Conservation (phyloP, 2,113 vertebrate species). For the Coptodon bakossiorum region DNA sequence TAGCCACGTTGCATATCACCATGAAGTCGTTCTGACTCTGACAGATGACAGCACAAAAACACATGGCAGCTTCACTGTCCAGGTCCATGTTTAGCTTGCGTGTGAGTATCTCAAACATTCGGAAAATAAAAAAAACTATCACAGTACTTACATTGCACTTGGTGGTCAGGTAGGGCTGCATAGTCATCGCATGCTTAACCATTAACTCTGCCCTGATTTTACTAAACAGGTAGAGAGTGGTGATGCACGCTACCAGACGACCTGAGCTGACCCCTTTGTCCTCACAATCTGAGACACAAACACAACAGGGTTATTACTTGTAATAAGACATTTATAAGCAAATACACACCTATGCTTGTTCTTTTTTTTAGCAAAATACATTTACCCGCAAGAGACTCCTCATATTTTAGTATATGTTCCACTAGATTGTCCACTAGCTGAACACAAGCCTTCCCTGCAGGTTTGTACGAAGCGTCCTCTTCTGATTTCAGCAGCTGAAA, state of each 20-base stretch:
- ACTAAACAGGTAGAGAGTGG: conserved; percentile 95
- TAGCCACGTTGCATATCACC: conserved; percentile 98
- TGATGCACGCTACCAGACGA: conserved; percentile 92
- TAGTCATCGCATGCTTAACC: conserved; percentile 98
- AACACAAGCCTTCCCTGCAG: conserved; percentile 94
- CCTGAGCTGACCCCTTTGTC: conserved; percentile 89
- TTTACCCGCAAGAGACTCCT: conserved; percentile 90
- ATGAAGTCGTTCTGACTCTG: conserved; percentile 97
- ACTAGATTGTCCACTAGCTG: conserved; percentile 98
- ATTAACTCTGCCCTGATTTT: conserved; percentile 96
- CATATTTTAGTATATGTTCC: conserved; percentile 94
- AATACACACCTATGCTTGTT: background rate
- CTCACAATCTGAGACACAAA: conserved; percentile 68
- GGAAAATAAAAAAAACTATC: background rate
- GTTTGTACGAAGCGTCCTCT: conserved; percentile 95
- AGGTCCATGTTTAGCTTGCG: background rate
- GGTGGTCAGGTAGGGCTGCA: conserved; percentile 97
- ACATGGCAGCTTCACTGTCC: background rate
- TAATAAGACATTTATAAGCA: background rate
- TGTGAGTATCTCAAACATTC: background rate
- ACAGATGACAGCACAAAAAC: background rate
- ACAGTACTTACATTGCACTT: conserved; percentile 89
- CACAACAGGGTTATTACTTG: background rate
- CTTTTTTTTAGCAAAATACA: background rate
- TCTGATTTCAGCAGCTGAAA: conserved; percentile 89